These are phyloP conservation scores for Varanus salvator DNA, from an alignment of 2,113 vertebrate species.

Conservation along the genomic window DNA sequence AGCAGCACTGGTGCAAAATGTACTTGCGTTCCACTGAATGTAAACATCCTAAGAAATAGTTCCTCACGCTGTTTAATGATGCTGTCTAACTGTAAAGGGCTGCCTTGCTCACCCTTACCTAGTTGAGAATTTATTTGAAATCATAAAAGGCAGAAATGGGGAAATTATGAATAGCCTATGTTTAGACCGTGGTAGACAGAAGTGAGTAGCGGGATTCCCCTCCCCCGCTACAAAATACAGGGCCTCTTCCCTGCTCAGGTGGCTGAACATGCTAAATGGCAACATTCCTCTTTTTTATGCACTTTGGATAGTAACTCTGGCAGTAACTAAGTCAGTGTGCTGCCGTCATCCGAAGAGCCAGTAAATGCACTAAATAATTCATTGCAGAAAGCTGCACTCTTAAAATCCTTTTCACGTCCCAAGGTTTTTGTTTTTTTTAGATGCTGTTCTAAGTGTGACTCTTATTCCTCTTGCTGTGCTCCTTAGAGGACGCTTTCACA, in stretches of 20 bases:
- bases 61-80: neutral
- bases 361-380: neutral
- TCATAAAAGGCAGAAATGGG: neutral
- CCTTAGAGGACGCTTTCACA: neutral
- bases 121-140: neutral
- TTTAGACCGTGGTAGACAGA: neutral
- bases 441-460: neutral
- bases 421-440: neutral
- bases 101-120: too few species aligned
- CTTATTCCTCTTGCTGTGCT: neutral
- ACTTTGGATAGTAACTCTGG: neutral
- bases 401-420: neutral
- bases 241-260: neutral
- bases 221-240: neutral
- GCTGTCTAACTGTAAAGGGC: neutral
- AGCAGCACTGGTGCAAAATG: neutral
- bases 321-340: neutral
- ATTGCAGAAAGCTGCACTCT: neutral
- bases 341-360: neutral
- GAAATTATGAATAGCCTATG: neutral
- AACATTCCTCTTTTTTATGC: neutral
- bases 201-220: fast-evolving
- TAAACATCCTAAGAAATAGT: neutral
- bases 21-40: neutral
- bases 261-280: neutral